Evolutionary conservation across 2,888 invertebrate species (phyloP).

Genomic region (Metellina segmentata): DNA sequence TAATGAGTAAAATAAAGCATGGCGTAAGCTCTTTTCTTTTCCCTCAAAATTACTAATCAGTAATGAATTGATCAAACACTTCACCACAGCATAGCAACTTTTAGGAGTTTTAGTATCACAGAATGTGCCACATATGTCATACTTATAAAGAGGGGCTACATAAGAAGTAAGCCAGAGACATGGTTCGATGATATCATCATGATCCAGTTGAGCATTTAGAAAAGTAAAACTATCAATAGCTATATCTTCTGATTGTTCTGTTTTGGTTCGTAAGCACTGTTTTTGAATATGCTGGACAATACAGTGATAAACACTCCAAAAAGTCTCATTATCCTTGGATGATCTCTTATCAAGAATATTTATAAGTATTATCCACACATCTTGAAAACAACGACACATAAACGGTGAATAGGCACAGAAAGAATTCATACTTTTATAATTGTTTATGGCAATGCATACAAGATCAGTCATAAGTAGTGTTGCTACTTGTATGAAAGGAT

Average conservation of each 20-base stretch:
- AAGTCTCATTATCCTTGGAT: constrained; percentile 19
- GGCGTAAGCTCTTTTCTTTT: constrained; percentile 41
- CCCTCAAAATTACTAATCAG: neutral
- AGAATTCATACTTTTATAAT: constrained; percentile 14
- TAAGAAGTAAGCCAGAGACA: constrained; percentile 67
- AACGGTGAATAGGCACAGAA: constrained; percentile 30
- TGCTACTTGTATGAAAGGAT: constrained; percentile 45
- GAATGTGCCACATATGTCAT: constrained; percentile 31
- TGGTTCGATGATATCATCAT: constrained; percentile 11
- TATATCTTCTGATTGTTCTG: neutral
- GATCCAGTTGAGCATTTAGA: neutral
- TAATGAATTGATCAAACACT: constrained; percentile 35
- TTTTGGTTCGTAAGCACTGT: neutral
- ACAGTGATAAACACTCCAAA: constrained; percentile 50
- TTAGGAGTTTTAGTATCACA: constrained; percentile 2
- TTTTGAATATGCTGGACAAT: constrained; percentile 36
- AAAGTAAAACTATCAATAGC: constrained; percentile 31
- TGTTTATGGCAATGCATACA: constrained; percentile 28
- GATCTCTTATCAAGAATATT: constrained; percentile 44
- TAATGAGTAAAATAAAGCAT: constrained; percentile 32
- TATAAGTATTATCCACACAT: constrained; percentile 69
- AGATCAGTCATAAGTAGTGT: constrained; percentile 46
- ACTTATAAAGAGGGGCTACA: constrained; percentile 55
- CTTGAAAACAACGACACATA: constrained; percentile 62
- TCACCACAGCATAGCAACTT: constrained; percentile 49